Evolutionary conservation across 2,888 invertebrate genomes (phyloP).

Genomic region (Metacarcinus magister): DNA sequence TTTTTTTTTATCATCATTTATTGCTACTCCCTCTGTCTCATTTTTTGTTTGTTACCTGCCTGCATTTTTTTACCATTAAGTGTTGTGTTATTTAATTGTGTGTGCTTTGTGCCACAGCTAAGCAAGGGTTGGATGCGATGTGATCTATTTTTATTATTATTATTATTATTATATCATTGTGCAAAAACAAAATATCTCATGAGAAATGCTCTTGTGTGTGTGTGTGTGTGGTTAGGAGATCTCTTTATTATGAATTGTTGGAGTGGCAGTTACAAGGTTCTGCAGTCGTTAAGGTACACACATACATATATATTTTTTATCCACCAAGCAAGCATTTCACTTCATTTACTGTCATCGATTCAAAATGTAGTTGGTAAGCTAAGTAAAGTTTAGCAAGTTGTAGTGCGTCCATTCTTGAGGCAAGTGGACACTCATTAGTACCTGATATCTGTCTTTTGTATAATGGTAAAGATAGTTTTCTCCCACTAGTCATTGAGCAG

Average conservation of each 20-base stretch:
- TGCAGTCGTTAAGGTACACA: not conserved
- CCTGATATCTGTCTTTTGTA: slow-evolving; percentile 58
- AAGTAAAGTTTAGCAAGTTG: slow-evolving; percentile 36
- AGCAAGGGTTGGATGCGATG: slow-evolving; percentile 32
- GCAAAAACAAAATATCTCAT: not conserved
- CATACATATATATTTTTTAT: not conserved
- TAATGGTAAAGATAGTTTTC: slow-evolving; percentile 36
- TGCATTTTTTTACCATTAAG: no score
- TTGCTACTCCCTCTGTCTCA: no score
- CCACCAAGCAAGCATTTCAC: not conserved
- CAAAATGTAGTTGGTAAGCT: slow-evolving; percentile 11
- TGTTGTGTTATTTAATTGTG: not conserved
- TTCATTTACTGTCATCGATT: not conserved
- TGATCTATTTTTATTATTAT: not conserved
- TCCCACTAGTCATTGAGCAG: slow-evolving; percentile 67
- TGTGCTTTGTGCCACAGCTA: not conserved
- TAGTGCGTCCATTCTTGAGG: not conserved
- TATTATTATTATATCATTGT: not conserved
- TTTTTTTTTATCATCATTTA: not conserved
- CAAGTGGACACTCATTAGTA: slow-evolving; percentile 44
- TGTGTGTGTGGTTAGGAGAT: not conserved
- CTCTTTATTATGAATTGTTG: not conserved
- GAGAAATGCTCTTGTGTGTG: not conserved
- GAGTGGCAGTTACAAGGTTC: not conserved
- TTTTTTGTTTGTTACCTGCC: no score